Conservation (phyloP, 2,113 vertebrate species). For the Colistium nudipinnis region DNA sequence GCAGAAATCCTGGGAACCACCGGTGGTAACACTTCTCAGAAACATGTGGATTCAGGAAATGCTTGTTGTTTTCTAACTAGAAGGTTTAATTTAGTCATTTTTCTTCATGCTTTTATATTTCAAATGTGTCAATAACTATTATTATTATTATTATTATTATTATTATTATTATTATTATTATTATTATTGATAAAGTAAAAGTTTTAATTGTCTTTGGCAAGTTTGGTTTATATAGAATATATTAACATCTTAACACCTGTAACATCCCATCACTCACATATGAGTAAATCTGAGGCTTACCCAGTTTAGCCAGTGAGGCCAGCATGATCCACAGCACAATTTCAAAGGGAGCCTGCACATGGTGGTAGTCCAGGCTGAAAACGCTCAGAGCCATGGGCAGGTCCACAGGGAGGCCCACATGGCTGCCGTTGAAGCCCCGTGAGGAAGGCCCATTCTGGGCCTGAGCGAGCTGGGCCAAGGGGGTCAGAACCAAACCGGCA, state of each 20-base stretch:
- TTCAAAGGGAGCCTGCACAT: conserved; percentile 86
- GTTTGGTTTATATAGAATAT: no score
- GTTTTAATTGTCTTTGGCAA: no score
- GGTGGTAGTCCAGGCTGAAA: conserved; percentile 86
- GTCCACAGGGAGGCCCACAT: conserved; percentile 40
- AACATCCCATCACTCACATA: neutral
- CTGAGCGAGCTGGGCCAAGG: conserved; percentile 14
- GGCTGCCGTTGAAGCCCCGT: conserved; percentile 45
- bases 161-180: no score
- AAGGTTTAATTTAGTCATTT: neutral
- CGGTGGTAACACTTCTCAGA: neutral
- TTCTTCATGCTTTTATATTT: neutral
- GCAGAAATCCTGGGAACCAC: no score
- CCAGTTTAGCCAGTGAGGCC: conserved; percentile 87
- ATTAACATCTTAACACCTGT: neutral
- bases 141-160: no score
- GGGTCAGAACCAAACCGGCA: conserved; percentile 42
- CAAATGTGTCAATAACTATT: neutral
- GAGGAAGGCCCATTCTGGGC: conserved; percentile 22
- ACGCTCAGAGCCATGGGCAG: conserved; percentile 65
- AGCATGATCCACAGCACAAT: conserved; percentile 89
- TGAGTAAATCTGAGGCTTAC: conserved; percentile 58
- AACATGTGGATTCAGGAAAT: neutral
- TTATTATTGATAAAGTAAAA: no score
- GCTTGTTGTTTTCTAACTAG: neutral